These are phyloP conservation scores for Scaptodrosophila latifasciaeformis DNA, from an alignment of 2,888 invertebrate species.

Conservation along the genomic window DNA sequence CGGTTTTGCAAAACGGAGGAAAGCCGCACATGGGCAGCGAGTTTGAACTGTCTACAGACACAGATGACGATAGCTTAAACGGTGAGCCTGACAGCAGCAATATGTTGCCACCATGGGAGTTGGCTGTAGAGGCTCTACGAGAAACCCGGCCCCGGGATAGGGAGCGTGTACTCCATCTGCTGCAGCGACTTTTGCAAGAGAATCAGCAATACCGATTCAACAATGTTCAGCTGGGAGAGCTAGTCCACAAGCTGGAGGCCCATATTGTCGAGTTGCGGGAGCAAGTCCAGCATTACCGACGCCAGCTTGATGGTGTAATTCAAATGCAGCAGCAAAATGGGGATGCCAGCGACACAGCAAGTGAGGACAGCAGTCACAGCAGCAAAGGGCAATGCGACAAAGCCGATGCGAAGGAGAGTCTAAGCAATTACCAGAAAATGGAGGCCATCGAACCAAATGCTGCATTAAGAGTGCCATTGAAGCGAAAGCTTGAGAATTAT, in stretches of 20 bases:
- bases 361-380: slow-evolving; percentile 24
- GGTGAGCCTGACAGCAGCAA: slow-evolving; percentile 75
- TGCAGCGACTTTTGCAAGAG: slow-evolving; percentile 72
- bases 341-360: slow-evolving; percentile 7
- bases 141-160: slow-evolving; percentile 72
- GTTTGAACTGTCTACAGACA: slow-evolving; percentile 83
- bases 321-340: slow-evolving; percentile 29
- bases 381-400: slow-evolving; percentile 27
- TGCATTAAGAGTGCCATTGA: slow-evolving; percentile 40
- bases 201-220: slow-evolving; percentile 72
- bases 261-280: slow-evolving; percentile 72
- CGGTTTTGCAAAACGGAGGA: slow-evolving; percentile 38
- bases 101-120: slow-evolving; percentile 72
- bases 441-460: slow-evolving; percentile 4
- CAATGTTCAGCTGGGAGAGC: slow-evolving; percentile 69
- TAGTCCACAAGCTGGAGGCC: slow-evolving; percentile 70
- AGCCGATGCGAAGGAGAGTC: not conserved
- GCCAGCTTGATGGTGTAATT: slow-evolving; percentile 57
- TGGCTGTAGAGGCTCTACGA: slow-evolving; percentile 72
- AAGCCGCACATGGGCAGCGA: slow-evolving; percentile 76
- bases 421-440: slow-evolving; percentile 18
- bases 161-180: slow-evolving; percentile 71
- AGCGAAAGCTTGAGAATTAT: slow-evolving; percentile 43
- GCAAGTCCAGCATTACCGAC: slow-evolving; percentile 70
- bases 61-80: slow-evolving; percentile 80